Percentiles rank a stretch among this genome's conserved stretches.
Evolutionary conservation across 2,797 vertebrate genomes (phyloP).

Genomic region (Sphaeramia orbicularis): DNA sequence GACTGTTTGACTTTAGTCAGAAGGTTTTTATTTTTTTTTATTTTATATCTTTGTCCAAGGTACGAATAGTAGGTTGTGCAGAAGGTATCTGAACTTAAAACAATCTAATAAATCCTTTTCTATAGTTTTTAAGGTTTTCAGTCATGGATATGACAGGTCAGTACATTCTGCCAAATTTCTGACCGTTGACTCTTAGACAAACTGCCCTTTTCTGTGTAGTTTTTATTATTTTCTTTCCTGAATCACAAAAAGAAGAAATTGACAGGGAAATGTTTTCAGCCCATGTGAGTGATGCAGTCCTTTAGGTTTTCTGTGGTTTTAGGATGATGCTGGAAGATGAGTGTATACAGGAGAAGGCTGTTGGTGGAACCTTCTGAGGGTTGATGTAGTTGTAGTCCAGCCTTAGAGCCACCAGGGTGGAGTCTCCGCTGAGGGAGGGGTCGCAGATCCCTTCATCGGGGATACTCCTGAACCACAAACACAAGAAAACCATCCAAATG

Average conservation of each 20-base stretch:
- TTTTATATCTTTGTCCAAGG: conserved; percentile 12
- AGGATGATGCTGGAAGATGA: conserved; percentile 92
- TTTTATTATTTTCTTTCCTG: neutral
- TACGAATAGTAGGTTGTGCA: conserved; percentile 5
- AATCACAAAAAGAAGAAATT: neutral
- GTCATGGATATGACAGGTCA: conserved; percentile 16
- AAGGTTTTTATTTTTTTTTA: conserved; percentile 42
- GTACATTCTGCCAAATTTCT: neutral
- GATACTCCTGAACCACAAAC: conserved; percentile 84
- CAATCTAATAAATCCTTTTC: neutral
- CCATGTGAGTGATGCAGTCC: neutral
- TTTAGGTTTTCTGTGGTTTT: conserved; percentile 88
- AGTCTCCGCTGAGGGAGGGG: conserved; percentile 83
- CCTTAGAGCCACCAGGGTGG: conserved; percentile 90
- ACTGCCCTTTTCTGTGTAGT: neutral
- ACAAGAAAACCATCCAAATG: neutral
- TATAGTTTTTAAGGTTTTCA: conserved; percentile 6
- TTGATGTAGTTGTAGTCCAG: conserved; percentile 96
- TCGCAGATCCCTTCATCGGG: conserved; percentile 90
- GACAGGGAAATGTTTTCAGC: no score
- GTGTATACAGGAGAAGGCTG: conserved; percentile 92
- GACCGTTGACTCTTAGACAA: neutral
- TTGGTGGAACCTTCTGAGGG: conserved; percentile 87
- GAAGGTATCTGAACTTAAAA: conserved; percentile 26
- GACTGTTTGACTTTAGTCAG: conserved; percentile 47